Evolutionary conservation across 2,113 vertebrate genomes (phyloP).

Genomic region (Chaetodon auriga): DNA sequence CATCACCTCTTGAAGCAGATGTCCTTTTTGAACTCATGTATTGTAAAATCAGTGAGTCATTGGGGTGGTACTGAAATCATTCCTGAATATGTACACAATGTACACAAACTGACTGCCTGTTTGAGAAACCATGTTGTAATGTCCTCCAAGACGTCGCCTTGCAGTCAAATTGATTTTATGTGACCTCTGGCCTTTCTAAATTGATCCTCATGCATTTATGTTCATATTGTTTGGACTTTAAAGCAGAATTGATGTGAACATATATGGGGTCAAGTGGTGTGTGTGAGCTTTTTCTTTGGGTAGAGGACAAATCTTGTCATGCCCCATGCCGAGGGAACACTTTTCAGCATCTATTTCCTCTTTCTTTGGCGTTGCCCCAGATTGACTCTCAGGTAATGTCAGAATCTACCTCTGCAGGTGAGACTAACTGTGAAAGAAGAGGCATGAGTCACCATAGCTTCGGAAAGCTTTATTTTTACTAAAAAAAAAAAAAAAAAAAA

Average conservation of each 20-base stretch:
- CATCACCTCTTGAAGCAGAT: neutral
- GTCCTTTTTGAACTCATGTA: neutral
- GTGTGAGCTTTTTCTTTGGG: neutral
- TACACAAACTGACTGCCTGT: neutral
- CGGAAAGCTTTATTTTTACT: slow-evolving; percentile 84
- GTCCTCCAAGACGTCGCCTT: neutral
- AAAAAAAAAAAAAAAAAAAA: slow-evolving; percentile 57
- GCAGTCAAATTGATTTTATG: neutral
- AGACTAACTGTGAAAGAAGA: slow-evolving; percentile 92
- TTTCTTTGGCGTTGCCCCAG: slow-evolving; percentile 78
- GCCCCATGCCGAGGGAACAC: neutral
- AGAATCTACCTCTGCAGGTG: slow-evolving; percentile 96
- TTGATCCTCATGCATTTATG: neutral
- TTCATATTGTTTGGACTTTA: neutral
- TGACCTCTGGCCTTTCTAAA: neutral
- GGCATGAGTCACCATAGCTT: slow-evolving; percentile 88
- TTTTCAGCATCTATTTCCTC: slow-evolving; percentile 7
- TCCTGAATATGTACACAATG: neutral
- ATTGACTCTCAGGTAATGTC: slow-evolving; percentile 94
- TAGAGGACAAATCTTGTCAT: neutral
- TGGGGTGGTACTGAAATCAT: too few species aligned
- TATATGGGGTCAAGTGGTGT: neutral
- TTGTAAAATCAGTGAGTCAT: neutral
- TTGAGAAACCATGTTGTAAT: too few species aligned
- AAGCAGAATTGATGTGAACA: neutral